phyloP scores from a whole-genome alignment of 2,888 invertebrate genomes.

The Andrena haemorrhoa region DNA sequence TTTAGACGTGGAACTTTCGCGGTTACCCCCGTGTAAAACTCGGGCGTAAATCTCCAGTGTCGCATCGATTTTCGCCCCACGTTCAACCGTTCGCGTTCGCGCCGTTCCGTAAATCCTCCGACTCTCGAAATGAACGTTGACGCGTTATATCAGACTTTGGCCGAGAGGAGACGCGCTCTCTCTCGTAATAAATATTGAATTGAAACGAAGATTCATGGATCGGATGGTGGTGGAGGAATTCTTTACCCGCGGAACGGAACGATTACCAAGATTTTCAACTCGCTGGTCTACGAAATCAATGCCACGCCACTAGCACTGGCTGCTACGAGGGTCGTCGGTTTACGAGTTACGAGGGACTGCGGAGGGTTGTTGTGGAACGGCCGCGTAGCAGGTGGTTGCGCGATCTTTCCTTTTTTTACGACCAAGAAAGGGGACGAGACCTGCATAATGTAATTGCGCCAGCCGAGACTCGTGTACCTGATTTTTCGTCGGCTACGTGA shows the following conservation, averaged over 20 bases:
- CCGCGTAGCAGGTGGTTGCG: constrained; percentile 68
- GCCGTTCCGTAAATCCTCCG: constrained; percentile 68
- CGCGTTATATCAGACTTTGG: constrained; percentile 74
- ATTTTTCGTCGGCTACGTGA: constrained; percentile 43
- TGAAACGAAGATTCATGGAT: too few species aligned
- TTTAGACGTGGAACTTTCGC: constrained; percentile 44
- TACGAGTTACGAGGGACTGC: constrained; percentile 53
- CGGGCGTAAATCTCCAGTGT: constrained; percentile 34
- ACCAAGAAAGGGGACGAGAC: constrained; percentile 56
- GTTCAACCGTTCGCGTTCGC: constrained; percentile 12
- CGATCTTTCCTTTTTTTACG: constrained; percentile 49
- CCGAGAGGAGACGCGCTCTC: constrained; percentile 38
- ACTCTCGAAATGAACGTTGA: constrained; percentile 69
- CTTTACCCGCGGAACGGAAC: too few species aligned
- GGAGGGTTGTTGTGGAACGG: constrained; percentile 46
- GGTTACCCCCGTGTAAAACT: constrained; percentile 42
- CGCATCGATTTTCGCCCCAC: constrained; percentile 32
- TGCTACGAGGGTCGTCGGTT: constrained; percentile 30
- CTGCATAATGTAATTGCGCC: constrained; percentile 62
- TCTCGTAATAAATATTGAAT: not conserved
- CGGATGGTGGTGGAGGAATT: too few species aligned
- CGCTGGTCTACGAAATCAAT: constrained; percentile 43
- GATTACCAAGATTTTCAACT: not conserved
- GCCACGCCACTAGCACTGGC: constrained; percentile 20
- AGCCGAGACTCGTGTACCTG: constrained; percentile 26